Conservation (phyloP, 64 coral and sea anemone species). For the Anthopleura sola region DNA sequence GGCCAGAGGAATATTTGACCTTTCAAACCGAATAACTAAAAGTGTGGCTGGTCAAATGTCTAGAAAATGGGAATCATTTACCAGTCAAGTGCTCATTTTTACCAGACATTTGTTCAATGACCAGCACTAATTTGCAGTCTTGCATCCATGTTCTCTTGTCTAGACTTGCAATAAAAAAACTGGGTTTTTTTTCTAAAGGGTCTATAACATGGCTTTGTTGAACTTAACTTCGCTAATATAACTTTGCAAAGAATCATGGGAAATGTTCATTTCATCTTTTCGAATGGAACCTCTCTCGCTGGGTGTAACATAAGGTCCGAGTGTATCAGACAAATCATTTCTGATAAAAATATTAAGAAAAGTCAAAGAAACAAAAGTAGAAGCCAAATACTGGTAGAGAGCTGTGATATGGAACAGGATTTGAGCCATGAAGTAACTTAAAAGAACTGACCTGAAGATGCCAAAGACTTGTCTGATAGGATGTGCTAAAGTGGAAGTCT, state of each 20-base stretch:
- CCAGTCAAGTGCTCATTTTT: too few species aligned
- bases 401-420: not conserved
- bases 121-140: too few species aligned
- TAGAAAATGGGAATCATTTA: too few species aligned
- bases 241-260: not conserved
- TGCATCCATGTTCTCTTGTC: too few species aligned
- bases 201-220: too few species aligned
- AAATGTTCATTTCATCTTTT: not conserved
- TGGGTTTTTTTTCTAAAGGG: too few species aligned
- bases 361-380: not conserved
- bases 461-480: not conserved
- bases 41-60: too few species aligned
- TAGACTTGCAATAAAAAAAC: too few species aligned
- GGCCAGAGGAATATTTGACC: too few species aligned
- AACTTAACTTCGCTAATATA: too few species aligned
- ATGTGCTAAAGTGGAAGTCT: not conserved
- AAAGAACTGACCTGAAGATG: not conserved
- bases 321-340: not conserved
- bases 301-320: not conserved
- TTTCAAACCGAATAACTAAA: too few species aligned
- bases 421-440: not conserved
- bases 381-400: not conserved
- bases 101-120: too few species aligned
- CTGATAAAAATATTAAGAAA: not conserved
- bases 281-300: not conserved